Conservation (phyloP, 2,888 invertebrate genomes). For the Melinopterus prodromus region DNA sequence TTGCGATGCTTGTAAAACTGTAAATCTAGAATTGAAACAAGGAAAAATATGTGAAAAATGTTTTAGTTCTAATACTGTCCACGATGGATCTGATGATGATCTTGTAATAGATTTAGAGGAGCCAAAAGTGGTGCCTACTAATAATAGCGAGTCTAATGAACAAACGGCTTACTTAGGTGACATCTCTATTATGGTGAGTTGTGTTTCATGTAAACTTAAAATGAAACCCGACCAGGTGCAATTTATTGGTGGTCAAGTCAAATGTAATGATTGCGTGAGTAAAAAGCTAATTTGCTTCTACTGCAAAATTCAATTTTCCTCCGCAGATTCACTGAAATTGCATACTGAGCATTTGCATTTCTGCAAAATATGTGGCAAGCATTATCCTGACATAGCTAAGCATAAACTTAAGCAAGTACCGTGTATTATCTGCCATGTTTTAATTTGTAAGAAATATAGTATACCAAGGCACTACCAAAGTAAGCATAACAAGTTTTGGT, state of each 20-base stretch:
- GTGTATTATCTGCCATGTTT: conserved; percentile 5
- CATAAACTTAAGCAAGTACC: conserved; percentile 18
- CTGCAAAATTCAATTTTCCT: background rate
- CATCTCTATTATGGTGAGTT: conserved; percentile 4
- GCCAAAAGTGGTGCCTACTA: too few species aligned
- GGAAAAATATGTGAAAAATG: conserved; percentile 15
- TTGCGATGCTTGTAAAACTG: background rate
- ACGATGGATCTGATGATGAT: conserved; percentile 14
- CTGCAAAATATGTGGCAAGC: conserved; percentile 1
- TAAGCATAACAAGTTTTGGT: background rate
- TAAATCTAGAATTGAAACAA: background rate
- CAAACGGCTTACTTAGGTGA: background rate
- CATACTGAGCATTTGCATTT: conserved; percentile 11
- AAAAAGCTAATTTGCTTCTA: conserved; percentile 9
- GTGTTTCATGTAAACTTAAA: conserved; percentile 13
- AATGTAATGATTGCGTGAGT: conserved; percentile 9
- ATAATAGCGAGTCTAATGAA: background rate
- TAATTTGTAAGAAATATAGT: conserved; percentile 13
- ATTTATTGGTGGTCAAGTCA: conserved; percentile 8
- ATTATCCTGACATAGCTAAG: background rate
- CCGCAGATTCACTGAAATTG: background rate
- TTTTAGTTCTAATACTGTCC: background rate
- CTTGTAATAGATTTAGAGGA: conserved; percentile 20
- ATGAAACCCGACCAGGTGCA: conserved; percentile 5
- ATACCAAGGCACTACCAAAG: background rate